phyloP scores from a whole-genome alignment of 2,113 vertebrate genomes.

The Tychaedon coryphoeus region DNA sequence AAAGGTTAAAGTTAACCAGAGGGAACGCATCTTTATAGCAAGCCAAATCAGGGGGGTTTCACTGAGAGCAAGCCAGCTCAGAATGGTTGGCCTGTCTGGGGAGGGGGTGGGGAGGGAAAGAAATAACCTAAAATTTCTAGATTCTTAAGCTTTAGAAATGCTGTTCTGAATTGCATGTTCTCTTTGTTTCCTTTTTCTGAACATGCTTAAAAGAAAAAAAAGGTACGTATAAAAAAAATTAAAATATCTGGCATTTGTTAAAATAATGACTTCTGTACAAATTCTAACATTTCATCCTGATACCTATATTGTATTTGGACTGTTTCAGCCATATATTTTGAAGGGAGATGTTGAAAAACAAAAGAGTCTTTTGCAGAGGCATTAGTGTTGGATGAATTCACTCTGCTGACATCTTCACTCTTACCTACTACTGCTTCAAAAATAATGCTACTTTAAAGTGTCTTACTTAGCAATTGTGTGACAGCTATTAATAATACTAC shows the following conservation, averaged over 20 bases:
- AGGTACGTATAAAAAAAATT: not conserved
- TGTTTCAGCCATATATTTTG: not conserved
- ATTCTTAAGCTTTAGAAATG: not conserved
- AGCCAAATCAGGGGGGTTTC: not conserved
- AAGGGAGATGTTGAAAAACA: not conserved
- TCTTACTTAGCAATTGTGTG: conserved; percentile 24
- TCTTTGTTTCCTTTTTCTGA: not conserved
- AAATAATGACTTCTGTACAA: not conserved
- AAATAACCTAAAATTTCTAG: not conserved
- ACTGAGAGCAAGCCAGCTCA: not conserved
- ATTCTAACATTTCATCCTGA: not conserved
- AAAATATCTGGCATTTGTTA: not conserved
- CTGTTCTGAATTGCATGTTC: not conserved
- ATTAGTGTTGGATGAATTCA: not conserved
- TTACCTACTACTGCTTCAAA: conserved; percentile 18
- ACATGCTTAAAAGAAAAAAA: not conserved
- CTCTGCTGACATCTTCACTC: not conserved
- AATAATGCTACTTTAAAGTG: conserved; percentile 9
- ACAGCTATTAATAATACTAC: conserved; percentile 26
- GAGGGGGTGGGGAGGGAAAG: rapidly evolving
- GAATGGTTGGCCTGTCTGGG: not conserved
- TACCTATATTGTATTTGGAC: not conserved
- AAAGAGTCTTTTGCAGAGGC: not conserved
- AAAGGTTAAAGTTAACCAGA: not conserved
- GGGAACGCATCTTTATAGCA: not conserved